Percentiles rank a stretch among this genome's conserved stretches.
Conservation (phyloP, 1,140 invertebrate genomes). For the Papilio glaucus region DNA sequence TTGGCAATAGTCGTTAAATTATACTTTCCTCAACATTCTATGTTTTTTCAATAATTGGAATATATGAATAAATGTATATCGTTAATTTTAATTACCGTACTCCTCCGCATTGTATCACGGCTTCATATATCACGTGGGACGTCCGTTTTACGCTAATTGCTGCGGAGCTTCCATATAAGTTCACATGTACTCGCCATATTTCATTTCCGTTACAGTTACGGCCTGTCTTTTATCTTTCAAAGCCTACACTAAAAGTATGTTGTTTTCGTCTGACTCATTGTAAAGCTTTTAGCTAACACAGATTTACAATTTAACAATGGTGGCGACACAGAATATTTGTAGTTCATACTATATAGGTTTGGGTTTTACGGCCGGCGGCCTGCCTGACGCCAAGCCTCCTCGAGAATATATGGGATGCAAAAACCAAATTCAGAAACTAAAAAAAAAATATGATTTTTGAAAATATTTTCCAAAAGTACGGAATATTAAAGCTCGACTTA, state of each 20-base stretch:
- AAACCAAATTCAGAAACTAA: no score
- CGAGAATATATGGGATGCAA: no score
- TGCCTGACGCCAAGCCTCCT: no score
- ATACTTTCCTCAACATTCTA: no score
- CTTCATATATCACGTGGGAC: not conserved
- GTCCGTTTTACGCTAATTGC: constrained; percentile 16
- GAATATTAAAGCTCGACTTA: constrained; percentile 45
- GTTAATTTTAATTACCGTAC: no score
- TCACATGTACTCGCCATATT: not conserved
- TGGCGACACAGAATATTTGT: no score
- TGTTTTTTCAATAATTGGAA: no score
- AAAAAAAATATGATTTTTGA: no score
- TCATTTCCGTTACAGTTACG: constrained; percentile 38
- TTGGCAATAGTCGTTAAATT: no score
- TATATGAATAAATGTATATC: not conserved
- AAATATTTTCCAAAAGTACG: not conserved
- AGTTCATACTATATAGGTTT: no score
- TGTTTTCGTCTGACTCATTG: constrained; percentile 42
- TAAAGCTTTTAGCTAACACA: constrained; percentile 27
- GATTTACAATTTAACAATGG: no score
- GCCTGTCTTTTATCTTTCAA: constrained; percentile 10
- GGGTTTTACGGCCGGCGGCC: no score
- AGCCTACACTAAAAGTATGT: constrained; percentile 42
- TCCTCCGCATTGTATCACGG: not conserved
- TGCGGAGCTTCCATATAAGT: not conserved